phyloP scores from a whole-genome alignment of 2,888 invertebrate genomes.

The Lepidochitona cinerea region DNA sequence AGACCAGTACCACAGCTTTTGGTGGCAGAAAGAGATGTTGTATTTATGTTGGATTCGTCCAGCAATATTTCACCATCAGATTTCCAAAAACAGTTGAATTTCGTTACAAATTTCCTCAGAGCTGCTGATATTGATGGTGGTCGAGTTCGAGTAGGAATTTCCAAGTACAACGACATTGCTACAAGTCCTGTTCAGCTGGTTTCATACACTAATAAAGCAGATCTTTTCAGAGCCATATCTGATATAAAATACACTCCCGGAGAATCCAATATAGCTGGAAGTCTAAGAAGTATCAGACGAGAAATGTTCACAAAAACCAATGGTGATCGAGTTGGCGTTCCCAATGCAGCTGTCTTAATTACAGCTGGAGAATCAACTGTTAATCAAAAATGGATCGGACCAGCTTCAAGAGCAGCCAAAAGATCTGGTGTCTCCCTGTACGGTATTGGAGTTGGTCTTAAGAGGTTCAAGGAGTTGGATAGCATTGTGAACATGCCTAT shows the following conservation, averaged over 20 bases:
- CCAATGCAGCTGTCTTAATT: not conserved
- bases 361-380: not conserved
- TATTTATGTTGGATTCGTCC: not conserved
- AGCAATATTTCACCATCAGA: not conserved
- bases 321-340: not conserved
- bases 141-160: not conserved
- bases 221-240: not conserved
- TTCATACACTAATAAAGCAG: not conserved
- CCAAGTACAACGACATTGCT: not conserved
- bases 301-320: not conserved
- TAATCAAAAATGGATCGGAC: not conserved
- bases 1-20: not conserved
- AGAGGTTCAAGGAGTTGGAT: not conserved
- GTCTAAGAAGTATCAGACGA: not conserved
- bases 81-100: not conserved
- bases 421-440: not conserved
- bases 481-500: not conserved
- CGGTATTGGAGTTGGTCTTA: not conserved
- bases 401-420: not conserved
- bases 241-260: not conserved
- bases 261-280: not conserved
- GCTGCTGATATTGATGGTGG: not conserved
- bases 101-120: not conserved
- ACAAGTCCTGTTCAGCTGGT: not conserved
- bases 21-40: not conserved